phyloP scores from a whole-genome alignment of 2,113 vertebrate species.

The Elephantulus edwardii region DNA sequence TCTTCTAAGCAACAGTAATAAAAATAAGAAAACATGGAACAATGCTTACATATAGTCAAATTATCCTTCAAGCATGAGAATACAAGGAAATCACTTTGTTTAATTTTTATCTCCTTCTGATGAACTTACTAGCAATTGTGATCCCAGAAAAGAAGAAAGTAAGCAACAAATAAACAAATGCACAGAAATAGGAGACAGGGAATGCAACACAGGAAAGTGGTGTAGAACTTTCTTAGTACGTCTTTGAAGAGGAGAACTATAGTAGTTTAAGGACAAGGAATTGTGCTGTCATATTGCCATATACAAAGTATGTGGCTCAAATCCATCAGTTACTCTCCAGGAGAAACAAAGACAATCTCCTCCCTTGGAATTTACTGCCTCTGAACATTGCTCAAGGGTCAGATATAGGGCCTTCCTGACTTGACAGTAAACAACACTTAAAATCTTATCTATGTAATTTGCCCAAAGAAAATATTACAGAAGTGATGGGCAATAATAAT shows the following conservation, averaged over 20 bases:
- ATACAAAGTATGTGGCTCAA: too few relatives aligned
- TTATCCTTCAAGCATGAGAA: neutral
- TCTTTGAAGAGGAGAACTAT: neutral
- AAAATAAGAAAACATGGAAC: neutral
- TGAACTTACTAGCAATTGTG: neutral
- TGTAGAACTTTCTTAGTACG: neutral
- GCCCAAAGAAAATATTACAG: neutral
- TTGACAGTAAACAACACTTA: too few relatives aligned
- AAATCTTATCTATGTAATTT: too few relatives aligned
- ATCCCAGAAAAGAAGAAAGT: neutral
- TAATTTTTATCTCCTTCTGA: neutral
- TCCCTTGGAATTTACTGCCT: too few relatives aligned
- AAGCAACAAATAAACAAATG: neutral
- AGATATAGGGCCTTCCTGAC: too few relatives aligned
- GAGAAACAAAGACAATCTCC: too few relatives aligned
- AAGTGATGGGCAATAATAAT: too few relatives aligned
- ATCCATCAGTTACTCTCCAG: too few relatives aligned
- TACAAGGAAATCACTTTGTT: neutral
- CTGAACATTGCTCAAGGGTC: too few relatives aligned
- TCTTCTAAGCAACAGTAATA: neutral
- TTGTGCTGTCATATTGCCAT: too few relatives aligned
- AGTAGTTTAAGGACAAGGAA: too few relatives aligned
- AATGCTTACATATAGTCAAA: neutral
- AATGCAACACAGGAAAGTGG: neutral
- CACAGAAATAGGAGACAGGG: neutral